A percentile compares a stretch with the other conserved stretches of the same genome.
phyloP scores from a whole-genome alignment of 2,797 vertebrate genomes.

The Otus scops region DNA sequence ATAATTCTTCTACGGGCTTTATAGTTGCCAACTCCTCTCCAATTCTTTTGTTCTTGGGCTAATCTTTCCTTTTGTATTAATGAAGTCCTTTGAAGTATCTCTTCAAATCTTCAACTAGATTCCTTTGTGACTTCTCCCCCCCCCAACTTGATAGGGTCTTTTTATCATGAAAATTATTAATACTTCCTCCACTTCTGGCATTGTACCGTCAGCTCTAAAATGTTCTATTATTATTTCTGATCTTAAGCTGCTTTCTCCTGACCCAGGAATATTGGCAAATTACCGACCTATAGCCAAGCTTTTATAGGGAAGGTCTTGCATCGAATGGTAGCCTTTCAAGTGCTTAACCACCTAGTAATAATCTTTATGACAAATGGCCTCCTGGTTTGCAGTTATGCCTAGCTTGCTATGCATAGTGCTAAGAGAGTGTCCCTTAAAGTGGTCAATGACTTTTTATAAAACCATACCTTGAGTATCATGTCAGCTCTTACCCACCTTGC shows the following conservation, averaged over 20 bases:
- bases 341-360: constrained; percentile 71
- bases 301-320: constrained; percentile 76
- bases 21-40: constrained; percentile 39
- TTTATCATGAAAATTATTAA: constrained; percentile 66
- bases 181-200: constrained; percentile 42
- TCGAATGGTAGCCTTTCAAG: constrained; percentile 75
- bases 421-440: constrained; percentile 47
- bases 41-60: constrained; percentile 71
- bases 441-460: constrained; percentile 59
- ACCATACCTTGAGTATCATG: constrained; percentile 42
- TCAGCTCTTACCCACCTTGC: constrained; percentile 54
- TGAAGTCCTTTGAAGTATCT: constrained; percentile 70
- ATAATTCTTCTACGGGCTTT: constrained; percentile 38
- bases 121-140: constrained; percentile 52
- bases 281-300: constrained; percentile 71
- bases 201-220: constrained; percentile 58
- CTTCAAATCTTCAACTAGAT: constrained; percentile 63
- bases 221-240: constrained; percentile 66
- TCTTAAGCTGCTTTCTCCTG: constrained; percentile 68
- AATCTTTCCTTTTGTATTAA: constrained; percentile 70
- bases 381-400: constrained; percentile 65
- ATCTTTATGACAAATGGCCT: constrained; percentile 71
- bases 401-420: constrained; percentile 48
- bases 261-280: constrained; percentile 74
- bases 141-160: constrained; percentile 9